Conservation (phyloP, 2,888 invertebrate species). For the Ectemnius cavifrons region DNA sequence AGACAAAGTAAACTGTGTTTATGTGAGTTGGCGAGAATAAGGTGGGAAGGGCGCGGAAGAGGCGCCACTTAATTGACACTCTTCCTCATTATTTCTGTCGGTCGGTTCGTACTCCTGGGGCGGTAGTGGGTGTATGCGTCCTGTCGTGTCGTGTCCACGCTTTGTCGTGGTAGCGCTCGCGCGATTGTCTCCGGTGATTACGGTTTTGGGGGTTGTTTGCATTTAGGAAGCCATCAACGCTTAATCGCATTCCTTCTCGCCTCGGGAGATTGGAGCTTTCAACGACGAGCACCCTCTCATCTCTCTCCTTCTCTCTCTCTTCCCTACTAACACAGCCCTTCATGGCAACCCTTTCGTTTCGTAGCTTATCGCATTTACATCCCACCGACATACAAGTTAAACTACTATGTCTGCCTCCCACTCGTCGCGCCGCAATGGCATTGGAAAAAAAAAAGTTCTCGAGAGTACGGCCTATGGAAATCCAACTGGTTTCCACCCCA, state of each 20-base stretch:
- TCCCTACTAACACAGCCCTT: background rate
- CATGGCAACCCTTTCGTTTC: conserved; percentile 1
- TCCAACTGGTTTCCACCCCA: background rate
- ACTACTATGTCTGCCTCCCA: conserved; percentile 1
- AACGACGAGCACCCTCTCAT: conserved; percentile 29
- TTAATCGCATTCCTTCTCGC: conserved; percentile 76
- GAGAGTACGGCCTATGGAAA: background rate
- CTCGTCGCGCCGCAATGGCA: background rate
- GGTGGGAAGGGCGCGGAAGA: conserved; percentile 26
- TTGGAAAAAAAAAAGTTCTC: background rate
- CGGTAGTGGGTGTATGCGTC: no score
- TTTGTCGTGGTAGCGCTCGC: conserved; percentile 45
- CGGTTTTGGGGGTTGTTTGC: conserved; percentile 74
- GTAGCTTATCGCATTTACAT: conserved; percentile 45
- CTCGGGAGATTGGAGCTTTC: conserved; percentile 69
- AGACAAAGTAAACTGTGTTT: no score
- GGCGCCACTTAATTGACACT: conserved; percentile 54
- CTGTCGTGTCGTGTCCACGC: conserved; percentile 42
- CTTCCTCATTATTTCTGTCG: conserved; percentile 48
- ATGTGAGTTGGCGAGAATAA: no score
- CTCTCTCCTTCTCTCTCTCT: background rate
- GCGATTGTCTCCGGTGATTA: conserved; percentile 71
- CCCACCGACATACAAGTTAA: conserved; percentile 33
- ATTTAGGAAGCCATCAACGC: conserved; percentile 77
- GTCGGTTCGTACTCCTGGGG: conserved; percentile 28